Evolutionary conservation across 2,113 vertebrate species (phyloP).

Genomic region (Coptodon bakossiorum): DNA sequence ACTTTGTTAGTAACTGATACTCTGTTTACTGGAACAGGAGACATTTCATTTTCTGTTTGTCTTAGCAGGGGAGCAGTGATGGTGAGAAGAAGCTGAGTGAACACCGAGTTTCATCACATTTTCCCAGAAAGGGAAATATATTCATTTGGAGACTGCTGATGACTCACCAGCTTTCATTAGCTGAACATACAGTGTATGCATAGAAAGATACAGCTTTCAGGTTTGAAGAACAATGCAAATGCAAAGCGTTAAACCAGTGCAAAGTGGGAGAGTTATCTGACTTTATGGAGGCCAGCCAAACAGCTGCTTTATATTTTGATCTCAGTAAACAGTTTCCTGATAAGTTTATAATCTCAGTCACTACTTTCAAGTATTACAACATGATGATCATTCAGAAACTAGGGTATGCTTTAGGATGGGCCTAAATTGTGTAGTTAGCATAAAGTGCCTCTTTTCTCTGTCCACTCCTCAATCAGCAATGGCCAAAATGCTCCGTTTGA

Average conservation of each 20-base stretch:
- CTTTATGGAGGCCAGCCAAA: fast-evolving
- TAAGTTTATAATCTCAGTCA: neutral
- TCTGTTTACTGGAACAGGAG: neutral
- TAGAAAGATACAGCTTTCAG: neutral
- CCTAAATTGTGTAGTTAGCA: neutral
- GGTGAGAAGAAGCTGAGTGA: neutral
- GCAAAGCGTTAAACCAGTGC: neutral
- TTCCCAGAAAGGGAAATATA: neutral
- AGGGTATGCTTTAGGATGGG: neutral
- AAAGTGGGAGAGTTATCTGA: neutral
- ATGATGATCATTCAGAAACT: fast-evolving
- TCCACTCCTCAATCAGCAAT: neutral
- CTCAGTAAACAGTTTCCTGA: neutral
- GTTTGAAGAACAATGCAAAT: neutral
- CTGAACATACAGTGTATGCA: neutral
- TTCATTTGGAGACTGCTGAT: neutral
- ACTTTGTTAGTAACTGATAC: neutral
- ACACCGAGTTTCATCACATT: neutral
- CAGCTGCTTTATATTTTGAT: neutral
- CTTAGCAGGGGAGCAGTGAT: fast-evolving
- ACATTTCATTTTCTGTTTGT: neutral
- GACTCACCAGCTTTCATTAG: neutral
- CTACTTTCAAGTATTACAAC: neutral
- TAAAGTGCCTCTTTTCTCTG: neutral
- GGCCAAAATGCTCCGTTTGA: fast-evolving